These are phyloP conservation scores for Parazoanthus atlanticus DNA, from an alignment of 92 coral and sea anemone genomes.

Conservation along the genomic window DNA sequence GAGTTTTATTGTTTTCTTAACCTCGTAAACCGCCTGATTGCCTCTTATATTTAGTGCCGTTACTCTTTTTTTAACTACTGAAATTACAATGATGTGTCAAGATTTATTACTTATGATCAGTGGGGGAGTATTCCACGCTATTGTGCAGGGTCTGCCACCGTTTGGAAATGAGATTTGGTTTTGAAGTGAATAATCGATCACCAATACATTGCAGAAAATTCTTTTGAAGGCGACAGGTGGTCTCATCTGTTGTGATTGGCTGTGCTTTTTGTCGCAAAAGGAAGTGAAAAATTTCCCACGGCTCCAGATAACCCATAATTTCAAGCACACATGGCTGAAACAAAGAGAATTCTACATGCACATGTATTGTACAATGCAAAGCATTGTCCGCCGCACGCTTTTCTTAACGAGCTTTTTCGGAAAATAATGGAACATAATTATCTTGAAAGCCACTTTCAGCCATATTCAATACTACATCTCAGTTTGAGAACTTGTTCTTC, in stretches of 20 bases:
- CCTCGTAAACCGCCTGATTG: neutral
- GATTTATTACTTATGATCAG: neutral
- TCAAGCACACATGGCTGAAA: slow-evolving; percentile 75
- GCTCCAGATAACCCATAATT: slow-evolving; percentile 57
- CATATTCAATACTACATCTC: slow-evolving; percentile 17
- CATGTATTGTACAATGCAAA: slow-evolving; percentile 60
- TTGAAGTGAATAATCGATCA: slow-evolving; percentile 30
- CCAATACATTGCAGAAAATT: slow-evolving; percentile 29
- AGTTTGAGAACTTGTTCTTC: neutral
- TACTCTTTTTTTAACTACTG: neutral
- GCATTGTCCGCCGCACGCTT: slow-evolving; percentile 34
- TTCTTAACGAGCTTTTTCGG: slow-evolving; percentile 31
- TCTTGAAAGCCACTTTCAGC: slow-evolving; percentile 36
- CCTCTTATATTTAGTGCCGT: neutral
- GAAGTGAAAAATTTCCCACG: slow-evolving; percentile 79
- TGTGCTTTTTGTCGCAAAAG: slow-evolving; percentile 38
- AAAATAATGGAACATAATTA: slow-evolving; percentile 14
- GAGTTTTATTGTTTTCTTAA: slow-evolving; percentile 1
- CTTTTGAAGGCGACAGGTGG: slow-evolving; percentile 45
- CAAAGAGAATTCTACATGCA: slow-evolving; percentile 55
- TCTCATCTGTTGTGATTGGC: slow-evolving; percentile 33
- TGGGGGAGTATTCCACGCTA: slow-evolving; percentile 1
- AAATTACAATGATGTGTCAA: slow-evolving; percentile 13
- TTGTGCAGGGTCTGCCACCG: slow-evolving; percentile 10
- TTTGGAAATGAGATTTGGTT: slow-evolving; percentile 12